Evolutionary conservation across 2,888 invertebrate species (phyloP).

Genomic region (Meteorus cinctellus): DNA sequence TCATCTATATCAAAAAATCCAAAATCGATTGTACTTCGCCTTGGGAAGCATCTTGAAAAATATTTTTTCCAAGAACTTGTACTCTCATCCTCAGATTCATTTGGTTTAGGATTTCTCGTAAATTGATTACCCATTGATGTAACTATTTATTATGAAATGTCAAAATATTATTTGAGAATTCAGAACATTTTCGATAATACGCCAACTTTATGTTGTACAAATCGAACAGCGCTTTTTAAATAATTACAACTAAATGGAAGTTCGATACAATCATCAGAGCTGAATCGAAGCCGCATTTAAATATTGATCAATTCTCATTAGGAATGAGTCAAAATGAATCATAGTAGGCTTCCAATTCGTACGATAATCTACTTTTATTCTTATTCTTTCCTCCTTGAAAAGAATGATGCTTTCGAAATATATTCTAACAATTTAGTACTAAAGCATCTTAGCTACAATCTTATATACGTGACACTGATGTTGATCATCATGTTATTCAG

Average conservation of each 20-base stretch:
- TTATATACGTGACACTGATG: no score
- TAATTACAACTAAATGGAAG: not conserved
- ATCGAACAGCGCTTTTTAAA: not conserved
- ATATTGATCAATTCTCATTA: not conserved
- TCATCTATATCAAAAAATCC: constrained; percentile 34
- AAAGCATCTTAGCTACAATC: no score
- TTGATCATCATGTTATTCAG: no score
- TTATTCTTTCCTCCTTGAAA: no score
- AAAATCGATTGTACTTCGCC: not conserved
- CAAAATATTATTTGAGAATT: not conserved
- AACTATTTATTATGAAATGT: not conserved
- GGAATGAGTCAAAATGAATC: not conserved
- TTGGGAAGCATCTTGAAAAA: not conserved
- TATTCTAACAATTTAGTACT: no score
- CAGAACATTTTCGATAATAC: not conserved
- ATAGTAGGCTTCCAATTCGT: no score
- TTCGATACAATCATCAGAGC: not conserved
- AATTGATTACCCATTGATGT: no score
- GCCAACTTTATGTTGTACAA: not conserved
- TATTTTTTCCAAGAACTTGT: not conserved
- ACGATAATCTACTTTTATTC: no score
- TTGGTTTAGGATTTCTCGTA: not conserved
- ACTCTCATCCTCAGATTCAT: not conserved
- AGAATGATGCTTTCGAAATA: no score
- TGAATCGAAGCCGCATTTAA: no score